Evolutionary conservation across 2,888 invertebrate species (phyloP).

Genomic region (Belgica antarctica): DNA sequence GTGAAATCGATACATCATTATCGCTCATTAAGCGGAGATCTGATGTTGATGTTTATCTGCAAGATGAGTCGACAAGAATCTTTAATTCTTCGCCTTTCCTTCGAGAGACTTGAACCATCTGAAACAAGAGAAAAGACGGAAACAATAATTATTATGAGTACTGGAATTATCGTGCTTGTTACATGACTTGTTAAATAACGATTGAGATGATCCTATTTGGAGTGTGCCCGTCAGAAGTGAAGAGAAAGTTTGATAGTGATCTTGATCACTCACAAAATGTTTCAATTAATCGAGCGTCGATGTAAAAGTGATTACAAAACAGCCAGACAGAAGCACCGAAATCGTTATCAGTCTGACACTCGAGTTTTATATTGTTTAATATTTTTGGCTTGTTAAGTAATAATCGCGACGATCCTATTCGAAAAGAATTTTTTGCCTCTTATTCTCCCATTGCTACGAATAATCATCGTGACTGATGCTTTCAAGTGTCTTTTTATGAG

Average conservation of each 20-base stretch:
- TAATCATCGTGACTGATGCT: not conserved
- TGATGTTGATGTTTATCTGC: not conserved
- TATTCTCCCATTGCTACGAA: not conserved
- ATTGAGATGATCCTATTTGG: too few species aligned
- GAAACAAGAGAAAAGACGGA: conserved; percentile 12
- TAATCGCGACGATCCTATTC: too few species aligned
- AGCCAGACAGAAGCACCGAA: too few species aligned
- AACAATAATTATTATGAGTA: not conserved
- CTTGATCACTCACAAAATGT: too few species aligned
- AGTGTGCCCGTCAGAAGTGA: too few species aligned
- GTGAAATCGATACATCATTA: conserved; percentile 31
- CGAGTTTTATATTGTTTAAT: too few species aligned
- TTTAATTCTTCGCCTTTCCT: not conserved
- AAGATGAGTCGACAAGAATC: not conserved
- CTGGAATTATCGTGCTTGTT: not conserved
- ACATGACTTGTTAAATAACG: conserved; percentile 19
- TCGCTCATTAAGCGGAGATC: not conserved
- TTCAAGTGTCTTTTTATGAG: conserved; percentile 1
- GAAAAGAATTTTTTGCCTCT: not conserved
- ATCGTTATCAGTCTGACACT: too few species aligned
- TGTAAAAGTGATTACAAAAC: too few species aligned
- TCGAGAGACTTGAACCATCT: not conserved
- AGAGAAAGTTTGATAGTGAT: too few species aligned
- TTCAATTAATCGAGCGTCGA: too few species aligned
- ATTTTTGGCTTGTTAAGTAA: too few species aligned